Evolutionary conservation across 2,888 invertebrate genomes (phyloP).

Genomic region (Alitta virens): DNA sequence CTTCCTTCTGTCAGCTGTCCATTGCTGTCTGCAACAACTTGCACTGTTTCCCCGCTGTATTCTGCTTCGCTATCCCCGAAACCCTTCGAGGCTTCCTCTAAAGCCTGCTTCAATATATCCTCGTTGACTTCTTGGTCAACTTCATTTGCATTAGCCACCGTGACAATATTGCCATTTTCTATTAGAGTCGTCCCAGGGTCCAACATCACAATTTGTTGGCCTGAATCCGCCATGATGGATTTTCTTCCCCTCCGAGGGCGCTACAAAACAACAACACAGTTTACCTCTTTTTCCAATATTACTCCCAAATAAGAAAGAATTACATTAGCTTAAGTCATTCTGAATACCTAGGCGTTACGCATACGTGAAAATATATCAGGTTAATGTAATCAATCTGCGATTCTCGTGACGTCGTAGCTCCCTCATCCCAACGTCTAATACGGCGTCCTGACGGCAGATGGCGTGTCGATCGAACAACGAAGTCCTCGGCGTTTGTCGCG

Average conservation of each 20-base stretch:
- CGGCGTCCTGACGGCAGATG: too few species aligned
- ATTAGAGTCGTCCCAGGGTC: background rate
- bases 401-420: too few species aligned
- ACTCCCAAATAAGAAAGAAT: too few species aligned
- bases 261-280: background rate
- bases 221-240: constrained; percentile 24
- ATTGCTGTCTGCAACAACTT: constrained; percentile 21
- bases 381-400: too few species aligned
- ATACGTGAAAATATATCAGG: too few species aligned
- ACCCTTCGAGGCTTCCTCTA: constrained; percentile 40
- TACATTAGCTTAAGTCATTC: too few species aligned
- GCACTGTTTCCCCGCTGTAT: constrained; percentile 2
- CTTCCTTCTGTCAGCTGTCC: background rate
- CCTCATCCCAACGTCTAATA: too few species aligned
- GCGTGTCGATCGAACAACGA: too few species aligned
- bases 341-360: too few species aligned
- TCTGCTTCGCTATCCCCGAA: constrained; percentile 10
- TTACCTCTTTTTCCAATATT: too few species aligned
- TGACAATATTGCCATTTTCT: constrained; percentile 12
- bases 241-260: background rate
- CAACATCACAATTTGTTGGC: constrained; percentile 16
- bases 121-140: constrained; percentile 16
- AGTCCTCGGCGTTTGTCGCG: too few species aligned
- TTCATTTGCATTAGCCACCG: constrained; percentile 9
- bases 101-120: constrained; percentile 35